Evolutionary conservation across 2,113 vertebrate species (phyloP).

Genomic region (Phodopus roborovskii): DNA sequence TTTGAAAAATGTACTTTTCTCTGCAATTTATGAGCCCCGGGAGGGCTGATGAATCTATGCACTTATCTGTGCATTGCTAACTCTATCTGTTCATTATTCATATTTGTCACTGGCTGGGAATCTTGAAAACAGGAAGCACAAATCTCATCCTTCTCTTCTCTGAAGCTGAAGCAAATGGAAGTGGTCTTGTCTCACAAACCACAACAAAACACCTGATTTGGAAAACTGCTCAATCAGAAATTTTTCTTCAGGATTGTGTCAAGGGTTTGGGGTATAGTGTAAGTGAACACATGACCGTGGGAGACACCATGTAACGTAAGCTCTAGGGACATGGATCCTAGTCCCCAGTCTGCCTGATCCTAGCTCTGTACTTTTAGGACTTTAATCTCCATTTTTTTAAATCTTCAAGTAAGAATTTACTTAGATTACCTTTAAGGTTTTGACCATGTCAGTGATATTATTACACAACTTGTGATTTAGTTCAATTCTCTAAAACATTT

Average conservation of each 20-base stretch:
- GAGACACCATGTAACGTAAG: background rate
- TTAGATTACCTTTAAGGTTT: conserved; percentile 44
- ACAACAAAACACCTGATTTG: background rate
- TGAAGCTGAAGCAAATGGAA: background rate
- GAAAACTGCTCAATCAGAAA: background rate
- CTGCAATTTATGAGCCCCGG: conserved; percentile 54
- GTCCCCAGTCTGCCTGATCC: background rate
- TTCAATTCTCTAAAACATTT: conserved; percentile 46
- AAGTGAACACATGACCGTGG: background rate
- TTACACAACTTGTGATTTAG: conserved; percentile 22
- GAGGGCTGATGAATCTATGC: conserved; percentile 51
- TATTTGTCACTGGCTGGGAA: conserved; percentile 45
- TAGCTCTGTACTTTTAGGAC: background rate
- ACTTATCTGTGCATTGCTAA: conserved; percentile 62
- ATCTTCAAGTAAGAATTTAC: conserved; percentile 15
- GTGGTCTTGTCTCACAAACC: background rate
- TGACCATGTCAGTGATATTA: background rate
- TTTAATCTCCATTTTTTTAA: background rate
- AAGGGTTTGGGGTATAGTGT: background rate
- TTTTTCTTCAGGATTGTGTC: conserved; percentile 8
- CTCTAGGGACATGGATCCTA: background rate
- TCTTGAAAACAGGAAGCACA: conserved; percentile 50
- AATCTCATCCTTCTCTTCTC: conserved; percentile 1
- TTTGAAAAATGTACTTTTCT: conserved; percentile 64
- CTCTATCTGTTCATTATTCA: conserved; percentile 68